A percentile compares a stretch with the other conserved stretches of the same genome.
Evolutionary conservation across 2,113 vertebrate species (phyloP).

Genomic region (Tichodroma muraria): DNA sequence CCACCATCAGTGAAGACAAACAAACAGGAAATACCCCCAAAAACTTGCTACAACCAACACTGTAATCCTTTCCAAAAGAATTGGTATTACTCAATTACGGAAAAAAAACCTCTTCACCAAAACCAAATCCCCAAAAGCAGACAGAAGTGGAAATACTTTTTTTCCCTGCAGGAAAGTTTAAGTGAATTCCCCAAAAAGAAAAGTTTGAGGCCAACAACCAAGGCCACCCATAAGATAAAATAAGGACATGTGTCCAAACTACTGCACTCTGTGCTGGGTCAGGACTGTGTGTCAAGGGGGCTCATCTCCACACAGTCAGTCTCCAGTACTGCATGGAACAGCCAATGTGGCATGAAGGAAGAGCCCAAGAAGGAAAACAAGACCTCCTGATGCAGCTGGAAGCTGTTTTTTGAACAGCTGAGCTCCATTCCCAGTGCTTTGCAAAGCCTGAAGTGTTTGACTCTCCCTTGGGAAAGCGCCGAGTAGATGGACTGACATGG

Average conservation of each 20-base stretch:
- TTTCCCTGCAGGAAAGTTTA: background rate
- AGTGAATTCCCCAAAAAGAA: background rate
- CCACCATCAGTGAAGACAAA: background rate
- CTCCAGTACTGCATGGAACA: background rate
- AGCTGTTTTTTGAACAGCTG: background rate
- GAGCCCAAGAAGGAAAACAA: background rate
- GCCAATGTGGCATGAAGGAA: background rate
- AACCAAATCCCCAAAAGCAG: background rate
- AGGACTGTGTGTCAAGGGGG: rapidly evolving
- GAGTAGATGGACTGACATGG: background rate
- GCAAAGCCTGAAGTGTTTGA: background rate
- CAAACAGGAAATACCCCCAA: background rate
- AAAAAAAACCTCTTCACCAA: background rate
- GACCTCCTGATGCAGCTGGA: background rate
- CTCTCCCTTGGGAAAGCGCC: background rate
- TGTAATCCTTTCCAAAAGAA: background rate
- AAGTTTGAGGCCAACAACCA: background rate
- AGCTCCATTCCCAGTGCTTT: background rate
- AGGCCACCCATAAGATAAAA: too few species aligned
- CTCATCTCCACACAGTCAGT: background rate
- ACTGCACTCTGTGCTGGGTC: background rate
- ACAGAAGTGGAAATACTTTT: background rate
- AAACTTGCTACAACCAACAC: background rate
- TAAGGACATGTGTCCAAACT: background rate
- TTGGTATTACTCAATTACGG: background rate